Percentiles rank a stretch among this genome's conserved stretches.
Conservation (phyloP, 1,140 invertebrate genomes). For the Mizuhopecten yessoensis region DNA sequence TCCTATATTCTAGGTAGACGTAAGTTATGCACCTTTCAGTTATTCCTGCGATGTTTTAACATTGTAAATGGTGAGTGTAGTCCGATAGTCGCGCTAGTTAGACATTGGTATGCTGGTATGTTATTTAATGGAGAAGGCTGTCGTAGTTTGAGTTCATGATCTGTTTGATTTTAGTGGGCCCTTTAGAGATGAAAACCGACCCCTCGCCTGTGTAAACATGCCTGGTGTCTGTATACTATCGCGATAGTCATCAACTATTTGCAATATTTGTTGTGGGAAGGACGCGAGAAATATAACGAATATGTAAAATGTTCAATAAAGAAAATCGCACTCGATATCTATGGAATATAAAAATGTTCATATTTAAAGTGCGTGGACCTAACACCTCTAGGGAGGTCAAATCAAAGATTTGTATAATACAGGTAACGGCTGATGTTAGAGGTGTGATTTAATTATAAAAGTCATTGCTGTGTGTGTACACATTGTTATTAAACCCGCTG, state of each 20-base stretch:
- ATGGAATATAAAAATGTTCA: not conserved
- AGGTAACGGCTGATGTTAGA: not conserved
- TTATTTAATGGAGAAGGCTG: not conserved
- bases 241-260: conserved; percentile 32
- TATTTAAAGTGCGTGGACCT: not conserved
- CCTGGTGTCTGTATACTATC: not conserved
- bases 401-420: not conserved
- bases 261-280: conserved; percentile 14
- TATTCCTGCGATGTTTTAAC: not conserved
- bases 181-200: conserved; percentile 38
- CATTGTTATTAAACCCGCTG: too few relatives aligned
- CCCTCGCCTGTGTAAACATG: conserved; percentile 31
- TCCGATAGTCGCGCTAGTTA: not conserved
- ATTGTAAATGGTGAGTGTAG: not conserved
- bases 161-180: conserved; percentile 13
- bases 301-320: conserved; percentile 23
- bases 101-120: not conserved
- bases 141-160: not conserved
- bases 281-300: conserved; percentile 31
- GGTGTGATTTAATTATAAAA: not conserved
- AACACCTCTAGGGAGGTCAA: not conserved
- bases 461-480: not conserved
- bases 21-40: not conserved
- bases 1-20: not conserved
- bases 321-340: not conserved